These are phyloP conservation scores for Sarcophaga rosellei DNA, from an alignment of 2,888 invertebrate genomes.

Conservation along the genomic window DNA sequence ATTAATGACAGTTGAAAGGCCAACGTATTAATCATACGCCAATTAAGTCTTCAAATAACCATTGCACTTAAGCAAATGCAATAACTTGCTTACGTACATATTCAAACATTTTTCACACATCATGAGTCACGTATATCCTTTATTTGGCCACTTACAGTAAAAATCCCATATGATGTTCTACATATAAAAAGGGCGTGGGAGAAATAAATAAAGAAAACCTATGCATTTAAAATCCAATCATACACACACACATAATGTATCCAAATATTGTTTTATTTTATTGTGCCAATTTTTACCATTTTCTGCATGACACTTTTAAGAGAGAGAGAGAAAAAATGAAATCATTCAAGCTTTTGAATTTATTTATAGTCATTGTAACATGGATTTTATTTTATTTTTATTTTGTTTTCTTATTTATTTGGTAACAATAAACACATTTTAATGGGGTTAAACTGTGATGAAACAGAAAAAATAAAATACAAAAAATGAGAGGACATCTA, in stretches of 20 bases:
- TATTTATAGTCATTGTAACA: slow-evolving; percentile 45
- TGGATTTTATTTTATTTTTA: no score
- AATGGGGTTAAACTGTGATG: slow-evolving; percentile 34
- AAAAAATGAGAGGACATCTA: background rate
- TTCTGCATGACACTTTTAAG: slow-evolving; percentile 44
- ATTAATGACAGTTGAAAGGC: background rate
- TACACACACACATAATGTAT: background rate
- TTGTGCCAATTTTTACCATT: slow-evolving; percentile 46
- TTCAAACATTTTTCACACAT: no score
- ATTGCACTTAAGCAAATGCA: background rate
- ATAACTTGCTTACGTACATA: no score
- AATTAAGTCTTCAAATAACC: background rate
- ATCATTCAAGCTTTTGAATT: slow-evolving; percentile 53
- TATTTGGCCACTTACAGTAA: background rate
- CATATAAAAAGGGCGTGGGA: background rate
- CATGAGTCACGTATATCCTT: background rate
- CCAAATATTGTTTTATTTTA: slow-evolving; percentile 9
- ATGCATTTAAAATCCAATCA: slow-evolving; percentile 11
- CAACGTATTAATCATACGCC: background rate
- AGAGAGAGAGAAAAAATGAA: slow-evolving; percentile 30
- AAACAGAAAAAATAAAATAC: background rate
- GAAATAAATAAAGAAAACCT: background rate
- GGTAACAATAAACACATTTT: slow-evolving; percentile 35
- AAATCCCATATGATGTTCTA: background rate
- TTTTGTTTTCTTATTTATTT: slow-evolving; percentile 23